Conservation (phyloP, 2,888 invertebrate species). For the Ichneumoninae sp. region DNA sequence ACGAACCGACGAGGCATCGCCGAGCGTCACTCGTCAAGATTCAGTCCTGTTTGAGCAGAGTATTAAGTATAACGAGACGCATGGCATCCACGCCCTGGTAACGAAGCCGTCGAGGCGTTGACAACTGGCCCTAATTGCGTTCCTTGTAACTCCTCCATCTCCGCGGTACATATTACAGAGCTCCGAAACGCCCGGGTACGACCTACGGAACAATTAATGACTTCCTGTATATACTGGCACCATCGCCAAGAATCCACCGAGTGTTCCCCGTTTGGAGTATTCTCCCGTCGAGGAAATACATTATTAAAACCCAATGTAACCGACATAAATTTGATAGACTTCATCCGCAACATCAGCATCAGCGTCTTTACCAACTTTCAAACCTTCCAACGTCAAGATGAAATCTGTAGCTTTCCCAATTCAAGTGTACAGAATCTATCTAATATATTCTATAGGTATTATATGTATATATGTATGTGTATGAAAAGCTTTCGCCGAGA, state of each 20-base stretch:
- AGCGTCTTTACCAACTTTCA: constrained; percentile 26
- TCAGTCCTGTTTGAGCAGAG: constrained; percentile 40
- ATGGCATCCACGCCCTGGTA: constrained; percentile 60
- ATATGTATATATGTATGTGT: background rate
- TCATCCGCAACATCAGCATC: constrained; percentile 2
- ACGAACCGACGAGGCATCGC: constrained; percentile 3
- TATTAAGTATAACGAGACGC: constrained; percentile 68
- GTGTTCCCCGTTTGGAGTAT: constrained; percentile 18
- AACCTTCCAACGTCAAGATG: constrained; percentile 40
- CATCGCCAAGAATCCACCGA: constrained; percentile 46
- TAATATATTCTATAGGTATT: constrained; percentile 21
- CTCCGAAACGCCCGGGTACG: constrained; percentile 47
- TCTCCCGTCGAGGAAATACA: background rate
- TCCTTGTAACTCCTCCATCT: constrained; percentile 68
- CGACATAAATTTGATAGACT: constrained; percentile 34
- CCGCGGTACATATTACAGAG: constrained; percentile 30
- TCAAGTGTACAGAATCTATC: constrained; percentile 6
- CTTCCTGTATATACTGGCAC: constrained; percentile 68
- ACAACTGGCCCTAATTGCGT: constrained; percentile 75
- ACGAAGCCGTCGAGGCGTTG: constrained; percentile 70
- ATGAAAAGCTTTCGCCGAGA: constrained; percentile 44
- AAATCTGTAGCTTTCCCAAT: constrained; percentile 33
- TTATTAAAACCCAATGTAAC: constrained; percentile 3
- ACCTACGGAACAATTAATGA: constrained; percentile 73
- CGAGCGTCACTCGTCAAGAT: constrained; percentile 52